phyloP scores from a whole-genome alignment of 2,888 invertebrate genomes.

The Hymenopus coronatus region DNA sequence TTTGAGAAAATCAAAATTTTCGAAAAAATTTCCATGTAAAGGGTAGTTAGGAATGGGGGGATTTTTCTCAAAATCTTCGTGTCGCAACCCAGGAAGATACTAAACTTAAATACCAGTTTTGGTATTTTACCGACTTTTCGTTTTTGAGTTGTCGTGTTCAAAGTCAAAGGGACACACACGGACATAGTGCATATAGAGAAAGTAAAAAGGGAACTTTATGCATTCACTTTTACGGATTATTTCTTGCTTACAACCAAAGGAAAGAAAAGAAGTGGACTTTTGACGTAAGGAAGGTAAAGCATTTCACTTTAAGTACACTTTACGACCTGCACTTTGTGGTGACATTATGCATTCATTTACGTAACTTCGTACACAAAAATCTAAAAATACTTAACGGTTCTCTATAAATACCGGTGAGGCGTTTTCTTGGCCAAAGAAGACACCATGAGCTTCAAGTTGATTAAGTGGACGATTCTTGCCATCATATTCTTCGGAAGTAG shows the following conservation, averaged over 20 bases:
- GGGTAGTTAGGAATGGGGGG: no score
- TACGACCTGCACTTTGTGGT: not conserved
- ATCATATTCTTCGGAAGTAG: not conserved
- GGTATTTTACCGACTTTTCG: no score
- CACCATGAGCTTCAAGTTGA: not conserved
- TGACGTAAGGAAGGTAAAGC: not conserved
- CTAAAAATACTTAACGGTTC: not conserved
- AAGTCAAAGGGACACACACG: no score
- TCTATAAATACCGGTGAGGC: not conserved
- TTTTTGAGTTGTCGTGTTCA: no score
- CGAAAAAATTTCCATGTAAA: no score
- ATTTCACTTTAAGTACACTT: not conserved
- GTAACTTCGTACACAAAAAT: not conserved
- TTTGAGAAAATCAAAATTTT: no score
- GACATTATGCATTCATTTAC: not conserved
- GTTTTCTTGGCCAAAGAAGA: not conserved
- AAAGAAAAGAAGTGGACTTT: no score
- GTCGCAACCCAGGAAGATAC: no score
- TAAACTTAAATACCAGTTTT: no score
- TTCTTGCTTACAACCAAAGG: not conserved
- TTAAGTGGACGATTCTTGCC: not conserved
- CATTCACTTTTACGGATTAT: not conserved
- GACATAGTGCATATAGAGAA: no score
- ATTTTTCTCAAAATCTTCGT: no score
- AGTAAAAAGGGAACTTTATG: no score